A percentile compares a stretch with the other conserved stretches of the same genome.
Conservation (phyloP, 2,797 vertebrate species). For the Rousettus madagascariensis region DNA sequence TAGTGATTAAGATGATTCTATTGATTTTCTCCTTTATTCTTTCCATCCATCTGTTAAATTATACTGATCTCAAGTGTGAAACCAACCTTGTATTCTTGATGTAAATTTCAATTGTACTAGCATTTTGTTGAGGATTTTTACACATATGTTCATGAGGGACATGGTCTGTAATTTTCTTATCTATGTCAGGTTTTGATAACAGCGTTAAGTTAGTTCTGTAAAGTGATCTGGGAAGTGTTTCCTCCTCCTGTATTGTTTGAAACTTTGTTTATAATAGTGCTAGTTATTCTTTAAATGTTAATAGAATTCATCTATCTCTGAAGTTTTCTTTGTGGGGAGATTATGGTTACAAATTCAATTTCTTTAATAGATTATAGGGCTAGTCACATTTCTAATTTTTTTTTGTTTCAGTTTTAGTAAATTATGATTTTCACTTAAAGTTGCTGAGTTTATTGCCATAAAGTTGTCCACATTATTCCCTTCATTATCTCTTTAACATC, state of each 20-base stretch:
- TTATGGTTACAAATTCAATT: not conserved
- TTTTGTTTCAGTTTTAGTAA: not conserved
- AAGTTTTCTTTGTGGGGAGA: not conserved
- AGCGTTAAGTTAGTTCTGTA: not conserved
- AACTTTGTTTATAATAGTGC: conserved; percentile 10
- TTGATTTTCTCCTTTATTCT: not conserved
- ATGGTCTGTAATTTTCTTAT: not conserved
- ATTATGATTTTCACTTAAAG: not conserved
- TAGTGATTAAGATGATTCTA: not conserved
- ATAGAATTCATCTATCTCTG: not conserved
- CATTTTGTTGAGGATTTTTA: conserved; percentile 5
- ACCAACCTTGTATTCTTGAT: not conserved
- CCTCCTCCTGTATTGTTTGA: not conserved
- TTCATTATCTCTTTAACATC: not conserved
- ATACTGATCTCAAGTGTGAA: not conserved
- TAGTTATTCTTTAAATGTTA: not conserved
- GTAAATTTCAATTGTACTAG: not conserved
- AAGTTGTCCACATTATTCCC: not conserved
- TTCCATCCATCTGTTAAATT: not conserved
- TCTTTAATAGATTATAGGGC: not conserved
- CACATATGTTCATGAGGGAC: not conserved
- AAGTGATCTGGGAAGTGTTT: conserved; percentile 31
- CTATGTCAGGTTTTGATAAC: not conserved
- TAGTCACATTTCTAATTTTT: conserved; percentile 26
- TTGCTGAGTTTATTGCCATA: not conserved